These are phyloP conservation scores for Phymatocera aterrima DNA, from an alignment of 2,888 invertebrate genomes.

Conservation along the genomic window DNA sequence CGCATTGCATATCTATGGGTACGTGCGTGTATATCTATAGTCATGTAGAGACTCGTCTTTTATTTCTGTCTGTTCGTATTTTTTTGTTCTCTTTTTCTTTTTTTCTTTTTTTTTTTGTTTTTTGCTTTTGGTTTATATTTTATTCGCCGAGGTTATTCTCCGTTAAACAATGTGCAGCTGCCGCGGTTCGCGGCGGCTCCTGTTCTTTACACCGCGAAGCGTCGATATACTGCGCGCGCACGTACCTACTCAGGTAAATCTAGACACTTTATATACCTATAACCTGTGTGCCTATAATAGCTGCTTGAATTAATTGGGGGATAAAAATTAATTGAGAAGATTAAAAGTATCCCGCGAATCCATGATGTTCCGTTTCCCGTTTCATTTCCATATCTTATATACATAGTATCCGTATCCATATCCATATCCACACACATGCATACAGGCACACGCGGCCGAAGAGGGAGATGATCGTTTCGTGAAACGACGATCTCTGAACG, in stretches of 20 bases:
- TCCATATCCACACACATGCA: too few relatives aligned
- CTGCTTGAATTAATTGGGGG: constrained; percentile 9
- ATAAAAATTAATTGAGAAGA: constrained; percentile 1
- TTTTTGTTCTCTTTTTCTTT: not conserved
- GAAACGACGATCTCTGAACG: not conserved
- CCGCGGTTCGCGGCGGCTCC: constrained; percentile 17
- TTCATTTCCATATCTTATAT: too few relatives aligned
- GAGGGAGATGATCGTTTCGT: not conserved
- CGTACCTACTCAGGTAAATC: not conserved
- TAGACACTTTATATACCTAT: not conserved
- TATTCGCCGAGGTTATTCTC: constrained; percentile 10
- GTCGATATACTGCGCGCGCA: not conserved
- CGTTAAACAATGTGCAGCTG: constrained; percentile 41
- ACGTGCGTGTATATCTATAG: too few relatives aligned
- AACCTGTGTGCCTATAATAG: too few relatives aligned
- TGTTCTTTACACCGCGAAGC: constrained; percentile 13
- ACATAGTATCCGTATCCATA: too few relatives aligned
- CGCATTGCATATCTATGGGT: too few relatives aligned
- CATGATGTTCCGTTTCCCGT: too few relatives aligned
- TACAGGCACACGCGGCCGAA: too few relatives aligned
- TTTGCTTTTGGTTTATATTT: not conserved
- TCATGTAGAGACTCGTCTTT: not conserved
- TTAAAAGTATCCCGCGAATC: not conserved
- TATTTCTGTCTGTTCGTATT: constrained; percentile 9
- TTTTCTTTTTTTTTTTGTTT: not conserved